Percentiles rank a stretch among this genome's conserved stretches.
These are phyloP conservation scores for Motacilla alba DNA, from an alignment of 2,113 vertebrate species.

Conservation along the genomic window DNA sequence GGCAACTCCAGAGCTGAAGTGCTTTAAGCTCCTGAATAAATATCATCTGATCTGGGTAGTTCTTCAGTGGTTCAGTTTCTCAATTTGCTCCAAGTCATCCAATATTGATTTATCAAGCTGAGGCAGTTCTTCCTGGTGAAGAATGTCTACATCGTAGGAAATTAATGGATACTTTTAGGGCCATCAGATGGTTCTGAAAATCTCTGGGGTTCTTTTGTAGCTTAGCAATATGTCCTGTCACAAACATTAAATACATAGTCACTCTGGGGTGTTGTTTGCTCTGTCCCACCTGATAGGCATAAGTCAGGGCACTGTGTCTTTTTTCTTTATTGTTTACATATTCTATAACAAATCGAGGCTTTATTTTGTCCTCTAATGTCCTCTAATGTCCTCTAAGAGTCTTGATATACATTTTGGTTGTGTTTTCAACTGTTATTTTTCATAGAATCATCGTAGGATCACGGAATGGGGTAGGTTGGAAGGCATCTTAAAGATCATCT, in stretches of 20 bases:
- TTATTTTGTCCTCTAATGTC: not conserved
- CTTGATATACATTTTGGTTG: not conserved
- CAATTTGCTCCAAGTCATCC: not conserved
- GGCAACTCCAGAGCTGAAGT: not conserved
- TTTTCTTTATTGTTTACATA: not conserved
- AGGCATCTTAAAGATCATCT: not conserved
- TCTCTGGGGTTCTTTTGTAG: not conserved
- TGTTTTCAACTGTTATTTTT: not conserved
- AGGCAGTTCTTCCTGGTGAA: not conserved
- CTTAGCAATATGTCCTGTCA: not conserved
- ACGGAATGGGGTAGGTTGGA: not conserved
- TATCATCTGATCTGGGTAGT: not conserved
- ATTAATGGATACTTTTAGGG: not conserved
- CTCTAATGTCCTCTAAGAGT: not conserved
- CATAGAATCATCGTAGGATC: not conserved
- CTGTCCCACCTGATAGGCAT: not conserved
- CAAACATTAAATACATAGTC: not conserved
- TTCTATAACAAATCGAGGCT: not conserved
- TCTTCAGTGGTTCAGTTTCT: not conserved
- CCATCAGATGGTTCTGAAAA: not conserved
- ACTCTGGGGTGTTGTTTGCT: not conserved
- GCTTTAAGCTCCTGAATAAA: not conserved
- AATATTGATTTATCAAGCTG: not conserved
- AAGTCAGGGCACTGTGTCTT: not conserved
- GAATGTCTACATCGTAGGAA: not conserved